These are phyloP conservation scores for Hycleus cichorii DNA, from an alignment of 1,140 invertebrate genomes.

Conservation along the genomic window DNA sequence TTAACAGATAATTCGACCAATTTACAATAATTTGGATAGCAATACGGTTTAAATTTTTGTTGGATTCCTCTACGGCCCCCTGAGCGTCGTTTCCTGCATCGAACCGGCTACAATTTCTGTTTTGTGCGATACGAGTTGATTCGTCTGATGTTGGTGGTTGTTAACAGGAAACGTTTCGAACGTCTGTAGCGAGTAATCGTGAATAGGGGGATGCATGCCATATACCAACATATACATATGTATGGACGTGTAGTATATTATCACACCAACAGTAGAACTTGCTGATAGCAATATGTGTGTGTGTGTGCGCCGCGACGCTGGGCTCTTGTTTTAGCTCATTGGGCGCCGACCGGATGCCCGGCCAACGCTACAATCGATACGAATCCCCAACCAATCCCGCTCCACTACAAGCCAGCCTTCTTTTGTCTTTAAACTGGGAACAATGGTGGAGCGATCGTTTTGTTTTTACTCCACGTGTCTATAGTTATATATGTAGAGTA, in stretches of 20 bases:
- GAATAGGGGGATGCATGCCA: neutral
- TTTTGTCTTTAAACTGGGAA: constrained; percentile 38
- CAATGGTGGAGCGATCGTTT: constrained; percentile 36
- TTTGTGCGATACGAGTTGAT: no score
- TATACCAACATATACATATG: neutral
- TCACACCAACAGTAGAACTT: neutral
- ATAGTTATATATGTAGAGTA: neutral
- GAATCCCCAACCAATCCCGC: constrained; percentile 36
- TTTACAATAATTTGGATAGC: no score
- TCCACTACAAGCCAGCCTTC: constrained; percentile 35
- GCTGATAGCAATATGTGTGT: neutral
- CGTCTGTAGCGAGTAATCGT: neutral
- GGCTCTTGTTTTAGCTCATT: constrained; percentile 40
- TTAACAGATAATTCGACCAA: no score
- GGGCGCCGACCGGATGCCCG: constrained; percentile 39
- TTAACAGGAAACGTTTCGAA: neutral
- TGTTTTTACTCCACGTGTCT: constrained; percentile 7
- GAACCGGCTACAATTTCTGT: no score
- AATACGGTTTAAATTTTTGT: no score
- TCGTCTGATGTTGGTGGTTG: neutral
- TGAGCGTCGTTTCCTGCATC: no score
- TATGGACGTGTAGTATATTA: neutral
- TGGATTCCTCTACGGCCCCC: no score
- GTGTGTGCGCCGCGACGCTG: constrained; percentile 27
- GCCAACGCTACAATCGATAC: constrained; percentile 39